These are phyloP conservation scores for Hylaea fasciaria DNA, from an alignment of 2,888 invertebrate species.

Conservation along the genomic window DNA sequence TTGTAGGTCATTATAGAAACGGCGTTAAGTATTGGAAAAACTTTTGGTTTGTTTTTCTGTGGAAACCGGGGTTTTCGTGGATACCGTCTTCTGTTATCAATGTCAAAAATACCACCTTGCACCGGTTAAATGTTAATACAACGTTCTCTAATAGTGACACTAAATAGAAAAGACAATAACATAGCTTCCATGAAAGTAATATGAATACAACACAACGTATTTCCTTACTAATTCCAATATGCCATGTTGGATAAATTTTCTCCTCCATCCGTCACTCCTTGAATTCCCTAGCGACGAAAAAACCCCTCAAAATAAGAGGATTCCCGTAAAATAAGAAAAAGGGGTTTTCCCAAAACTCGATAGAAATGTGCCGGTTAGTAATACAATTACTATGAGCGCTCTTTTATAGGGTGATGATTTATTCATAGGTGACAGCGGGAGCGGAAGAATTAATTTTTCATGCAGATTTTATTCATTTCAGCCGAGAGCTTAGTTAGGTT, in stretches of 20 bases:
- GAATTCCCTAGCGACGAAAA: background rate
- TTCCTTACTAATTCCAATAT: no score
- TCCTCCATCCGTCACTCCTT: background rate
- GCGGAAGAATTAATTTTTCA: conserved; percentile 25
- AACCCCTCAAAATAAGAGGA: background rate
- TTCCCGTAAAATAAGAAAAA: conserved; percentile 45
- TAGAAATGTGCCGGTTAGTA: conserved; percentile 64
- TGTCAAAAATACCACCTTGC: no score
- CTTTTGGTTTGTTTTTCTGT: no score
- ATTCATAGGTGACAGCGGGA: conserved; percentile 45
- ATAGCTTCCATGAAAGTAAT: no score
- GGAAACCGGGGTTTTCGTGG: no score
- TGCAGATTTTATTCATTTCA: conserved; percentile 28
- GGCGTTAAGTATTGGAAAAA: no score
- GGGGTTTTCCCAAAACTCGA: conserved; percentile 54
- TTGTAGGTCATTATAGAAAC: no score
- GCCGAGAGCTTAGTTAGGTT: conserved; percentile 18
- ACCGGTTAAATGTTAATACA: no score
- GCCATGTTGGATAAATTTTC: background rate
- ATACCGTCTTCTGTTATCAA: no score
- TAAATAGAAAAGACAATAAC: no score
- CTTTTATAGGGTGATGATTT: conserved; percentile 34
- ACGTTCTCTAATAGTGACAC: no score
- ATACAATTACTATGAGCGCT: conserved; percentile 59
- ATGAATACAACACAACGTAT: no score